Evolutionary conservation across 2,888 invertebrate genomes (phyloP), one percentile per base, ranked within the genome.

Genomic region (Zootermopsis nevadensis): DNA sequence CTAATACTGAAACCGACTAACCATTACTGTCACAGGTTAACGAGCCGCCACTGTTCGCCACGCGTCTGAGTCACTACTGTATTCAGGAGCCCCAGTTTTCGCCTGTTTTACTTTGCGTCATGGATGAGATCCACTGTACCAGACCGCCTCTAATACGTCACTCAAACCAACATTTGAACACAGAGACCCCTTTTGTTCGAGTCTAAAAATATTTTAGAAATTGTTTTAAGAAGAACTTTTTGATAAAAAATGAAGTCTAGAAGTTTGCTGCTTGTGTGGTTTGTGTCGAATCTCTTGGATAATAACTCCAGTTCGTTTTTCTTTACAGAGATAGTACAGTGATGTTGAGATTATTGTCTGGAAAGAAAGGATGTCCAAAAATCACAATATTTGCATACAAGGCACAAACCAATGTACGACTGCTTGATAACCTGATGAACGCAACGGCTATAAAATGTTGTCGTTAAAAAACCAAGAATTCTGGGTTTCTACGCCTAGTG

Each of bases 41-140:
- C 27, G 1, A 60, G 60, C 24, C 60, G 60, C 60, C 60, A 60
- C 60, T 60, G 60, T 38, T 33, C 74, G 3, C 74, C 38, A 38
- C 74, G 19, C 33, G 6, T 7, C 74, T 74, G 38, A 33, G 69
- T 69, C 74, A 35, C 38, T 24, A 12, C 74, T 74, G 38, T 35
- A 72, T 72, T 33, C 72, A 72, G 35, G 35, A 72, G 35, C 74
- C 66, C 60, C 55, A 60, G 60, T 81, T 76, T 76, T 74, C 83
- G 83, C 60, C 38, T 81, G 81, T 83, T 83, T 83, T 81, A 76
- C 81, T 81, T 66, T 6, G 38, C 77, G 77, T 48, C 77, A 83
- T 69, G 83, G 53, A 81, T 83, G 53, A 69, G 81, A 42, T 83
- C 76, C 48, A n/a, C 72, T 60, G 77, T n/a, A 79, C 60, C 27